These are phyloP conservation scores for Callionymus lyra DNA, from an alignment of 2,113 vertebrate species.

Conservation along the genomic window DNA sequence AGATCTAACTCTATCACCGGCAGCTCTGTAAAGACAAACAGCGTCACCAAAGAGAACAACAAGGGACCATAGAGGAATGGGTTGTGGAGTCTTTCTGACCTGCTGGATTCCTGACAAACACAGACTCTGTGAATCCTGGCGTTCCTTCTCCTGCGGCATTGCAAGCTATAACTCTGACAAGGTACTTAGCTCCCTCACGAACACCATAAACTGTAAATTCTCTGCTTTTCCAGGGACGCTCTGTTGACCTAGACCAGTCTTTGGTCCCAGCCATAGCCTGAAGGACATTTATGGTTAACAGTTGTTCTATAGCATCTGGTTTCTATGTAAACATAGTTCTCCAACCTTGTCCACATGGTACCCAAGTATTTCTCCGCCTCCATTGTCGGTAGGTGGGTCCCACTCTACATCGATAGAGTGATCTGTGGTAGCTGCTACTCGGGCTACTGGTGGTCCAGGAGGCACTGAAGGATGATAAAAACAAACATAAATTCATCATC, in stretches of 20 bases:
- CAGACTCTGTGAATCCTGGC: conserved; percentile 81
- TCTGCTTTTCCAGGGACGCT: conserved; percentile 73
- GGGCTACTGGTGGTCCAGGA: conserved; percentile 84
- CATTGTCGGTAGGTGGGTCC: conserved; percentile 83
- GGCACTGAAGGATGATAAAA: conserved; percentile 65
- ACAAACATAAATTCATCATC: neutral
- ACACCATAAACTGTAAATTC: conserved; percentile 84
- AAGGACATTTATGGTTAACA: neutral
- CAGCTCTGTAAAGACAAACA: conserved; percentile 65
- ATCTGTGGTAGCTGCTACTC: conserved; percentile 74
- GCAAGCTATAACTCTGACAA: conserved; percentile 82
- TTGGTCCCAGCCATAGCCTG: conserved; percentile 75
- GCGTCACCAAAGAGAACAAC: neutral
- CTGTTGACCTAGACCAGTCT: conserved; percentile 93
- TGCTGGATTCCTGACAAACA: conserved; percentile 87
- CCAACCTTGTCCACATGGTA: conserved; percentile 90
- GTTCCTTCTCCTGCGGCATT: conserved; percentile 89
- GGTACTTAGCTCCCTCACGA: conserved; percentile 90
- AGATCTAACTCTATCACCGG: conserved; percentile 85
- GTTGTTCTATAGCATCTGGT: neutral
- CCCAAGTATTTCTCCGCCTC: conserved; percentile 87
- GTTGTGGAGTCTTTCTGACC: conserved; percentile 63
- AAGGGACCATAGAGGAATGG: neutral
- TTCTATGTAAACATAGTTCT: neutral
- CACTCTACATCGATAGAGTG: conserved; percentile 87